phyloP scores from a whole-genome alignment of 1,140 invertebrate genomes.

The Lordiphosa mommai region DNA sequence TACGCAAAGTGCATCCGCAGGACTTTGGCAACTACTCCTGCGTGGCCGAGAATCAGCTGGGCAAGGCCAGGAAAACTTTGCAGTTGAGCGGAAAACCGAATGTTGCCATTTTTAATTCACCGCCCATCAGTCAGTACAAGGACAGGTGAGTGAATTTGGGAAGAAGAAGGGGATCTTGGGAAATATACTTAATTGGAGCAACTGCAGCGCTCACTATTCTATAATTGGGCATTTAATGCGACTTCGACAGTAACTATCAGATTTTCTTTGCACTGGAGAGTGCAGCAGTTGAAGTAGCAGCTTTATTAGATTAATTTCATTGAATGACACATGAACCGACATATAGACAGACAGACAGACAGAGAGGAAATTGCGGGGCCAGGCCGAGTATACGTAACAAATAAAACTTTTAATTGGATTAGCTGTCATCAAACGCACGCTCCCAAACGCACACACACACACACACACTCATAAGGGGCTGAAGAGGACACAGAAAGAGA shows the following conservation, averaged over 20 bases:
- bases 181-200: no score
- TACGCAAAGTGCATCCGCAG: slow-evolving; percentile 84
- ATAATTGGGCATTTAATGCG: slow-evolving; percentile 35
- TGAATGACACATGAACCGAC: slow-evolving; percentile 50
- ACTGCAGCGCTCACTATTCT: no score
- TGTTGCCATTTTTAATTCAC: slow-evolving; percentile 83
- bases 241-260: slow-evolving; percentile 19
- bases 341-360: slow-evolving; percentile 2
- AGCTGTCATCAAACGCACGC: slow-evolving; percentile 68
- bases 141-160: slow-evolving; percentile 79
- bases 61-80: slow-evolving; percentile 83
- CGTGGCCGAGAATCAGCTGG: slow-evolving; percentile 84
- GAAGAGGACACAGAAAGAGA: slow-evolving; percentile 6
- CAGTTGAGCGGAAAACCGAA: slow-evolving; percentile 86
- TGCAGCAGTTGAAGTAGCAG: slow-evolving; percentile 13
- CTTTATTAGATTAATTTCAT: slow-evolving; percentile 72
- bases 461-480: slow-evolving; percentile 23
- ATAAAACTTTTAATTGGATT: slow-evolving; percentile 79
- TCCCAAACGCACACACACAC: slow-evolving; percentile 14
- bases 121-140: slow-evolving; percentile 82
- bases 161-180: no score
- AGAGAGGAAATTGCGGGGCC: slow-evolving; percentile 14
- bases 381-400: slow-evolving; percentile 61
- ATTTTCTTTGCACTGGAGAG: neutral
- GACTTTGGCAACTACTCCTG: slow-evolving; percentile 87